Evolutionary conservation across 1,140 invertebrate species (phyloP), one percentile per base, ranked within the genome.

Genomic region (Aphelenchoides fujianensis): DNA sequence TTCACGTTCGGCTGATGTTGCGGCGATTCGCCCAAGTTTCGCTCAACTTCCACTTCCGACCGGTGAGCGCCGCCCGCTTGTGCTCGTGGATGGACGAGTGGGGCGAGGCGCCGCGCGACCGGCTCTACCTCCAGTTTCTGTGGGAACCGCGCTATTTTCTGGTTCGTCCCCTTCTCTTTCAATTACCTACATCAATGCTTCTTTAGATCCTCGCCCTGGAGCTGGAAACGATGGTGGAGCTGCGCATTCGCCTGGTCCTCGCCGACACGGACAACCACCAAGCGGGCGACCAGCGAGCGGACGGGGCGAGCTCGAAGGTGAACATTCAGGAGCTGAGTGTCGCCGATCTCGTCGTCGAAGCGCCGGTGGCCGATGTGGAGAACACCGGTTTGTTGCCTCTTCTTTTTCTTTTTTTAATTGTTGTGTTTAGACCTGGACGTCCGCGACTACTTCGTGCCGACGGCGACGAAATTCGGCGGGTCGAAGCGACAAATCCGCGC

Each of bases 111-210:
- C 7, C 5, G 5, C 12, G 23, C 12, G 5, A 59, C 5, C 5
- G 55, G 34, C 28, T 59, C 5, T 59, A 59, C 55, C 34, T 59
- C 27, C 55, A 59, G 19, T 59, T 59, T 32, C 28, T 7, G 28
- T 5, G 19, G 5, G 55, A 59, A 5, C 55, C 23, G 5, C 55
- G 19, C 5, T 59, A 59, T 59, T 59, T 7, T 59, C 23, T 59
- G 55, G 55, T 59, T 7, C 7, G 55, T 7, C 7, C 34, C 5
- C 19, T 5, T 7, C 34, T 59, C 12, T 32, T 7, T 16, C 5
- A 59, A 59, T 12, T 16, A 48, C 23, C 41, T n/a, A n/a, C n/a
- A n/a, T n/a, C 55, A 59, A 59, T 59, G 55, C 34, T 48, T 12
- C 23, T 48, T 59, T 59, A 59, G 55, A 19, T 59, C 34, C 55